Conservation (phyloP, 1,140 invertebrate genomes). For the Heterodera carotae region DNA sequence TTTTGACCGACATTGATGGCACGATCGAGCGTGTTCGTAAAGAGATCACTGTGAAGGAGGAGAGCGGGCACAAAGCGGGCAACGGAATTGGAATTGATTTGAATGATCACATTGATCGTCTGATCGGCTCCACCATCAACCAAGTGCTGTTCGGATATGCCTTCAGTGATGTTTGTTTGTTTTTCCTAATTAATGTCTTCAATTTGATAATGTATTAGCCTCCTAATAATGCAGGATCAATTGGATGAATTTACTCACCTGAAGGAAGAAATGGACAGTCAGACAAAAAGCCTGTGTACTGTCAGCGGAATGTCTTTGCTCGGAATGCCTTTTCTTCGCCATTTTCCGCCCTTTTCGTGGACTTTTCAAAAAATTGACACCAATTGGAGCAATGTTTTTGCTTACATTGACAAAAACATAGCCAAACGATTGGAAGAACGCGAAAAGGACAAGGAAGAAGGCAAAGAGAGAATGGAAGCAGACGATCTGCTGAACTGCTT, state of each 20-base stretch:
- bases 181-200: background rate
- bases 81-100: background rate
- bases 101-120: conserved; percentile 13
- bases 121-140: conserved; percentile 34
- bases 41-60: background rate
- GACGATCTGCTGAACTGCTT: conserved; percentile 23
- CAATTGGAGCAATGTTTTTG: background rate
- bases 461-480: background rate
- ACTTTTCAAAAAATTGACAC: conserved; percentile 18
- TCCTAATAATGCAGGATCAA: conserved; percentile 21
- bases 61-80: background rate
- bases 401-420: conserved; percentile 19
- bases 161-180: conserved; percentile 24
- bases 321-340: conserved; percentile 21
- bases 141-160: conserved; percentile 29
- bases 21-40: background rate
- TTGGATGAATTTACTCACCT: conserved; percentile 13
- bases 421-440: conserved; percentile 16
- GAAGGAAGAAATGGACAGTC: conserved; percentile 16
- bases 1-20: conserved; percentile 18
- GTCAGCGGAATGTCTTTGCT: conserved; percentile 17
- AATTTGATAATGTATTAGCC: background rate
- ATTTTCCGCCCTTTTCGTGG: conserved; percentile 26
- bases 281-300: background rate
- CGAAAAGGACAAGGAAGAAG: background rate